Evolutionary conservation across 2,113 vertebrate genomes (phyloP).

Genomic region (Nothocercus julius): DNA sequence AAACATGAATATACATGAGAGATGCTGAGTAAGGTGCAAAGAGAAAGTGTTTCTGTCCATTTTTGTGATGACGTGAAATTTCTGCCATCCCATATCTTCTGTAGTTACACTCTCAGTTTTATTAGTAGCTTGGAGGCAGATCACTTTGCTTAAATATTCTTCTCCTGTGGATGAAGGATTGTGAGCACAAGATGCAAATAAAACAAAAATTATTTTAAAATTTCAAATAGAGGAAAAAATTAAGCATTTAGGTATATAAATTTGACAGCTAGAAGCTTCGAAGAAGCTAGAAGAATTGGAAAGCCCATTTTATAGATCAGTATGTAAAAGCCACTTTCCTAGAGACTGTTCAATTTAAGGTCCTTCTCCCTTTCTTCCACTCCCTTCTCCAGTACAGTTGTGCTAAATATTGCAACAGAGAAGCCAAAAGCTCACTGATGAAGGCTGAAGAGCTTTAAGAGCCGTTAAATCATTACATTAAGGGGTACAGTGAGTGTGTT

Average conservation of each 20-base stretch:
- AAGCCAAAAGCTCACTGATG: not conserved
- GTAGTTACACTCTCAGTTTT: not conserved
- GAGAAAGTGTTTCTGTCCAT: not conserved
- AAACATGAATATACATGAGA: not conserved
- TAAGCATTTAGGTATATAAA: not conserved
- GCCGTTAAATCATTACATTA: conserved; percentile 13
- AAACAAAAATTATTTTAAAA: not conserved
- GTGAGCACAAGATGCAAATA: not conserved
- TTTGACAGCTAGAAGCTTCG: not conserved
- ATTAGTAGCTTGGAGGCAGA: not conserved
- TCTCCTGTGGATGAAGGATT: not conserved
- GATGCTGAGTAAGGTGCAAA: not conserved
- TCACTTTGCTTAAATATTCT: not conserved
- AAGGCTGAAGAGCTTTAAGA: conserved; percentile 4
- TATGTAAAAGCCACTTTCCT: not conserved
- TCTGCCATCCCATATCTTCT: not conserved
- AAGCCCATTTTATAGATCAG: not conserved
- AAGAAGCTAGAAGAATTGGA: not conserved
- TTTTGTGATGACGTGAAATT: not conserved
- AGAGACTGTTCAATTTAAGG: not conserved
- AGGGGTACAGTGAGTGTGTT: not conserved
- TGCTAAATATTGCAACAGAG: not conserved
- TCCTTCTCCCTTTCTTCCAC: not conserved
- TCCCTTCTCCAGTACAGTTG: not conserved
- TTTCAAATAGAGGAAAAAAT: not conserved